These are phyloP conservation scores for Coenobita brevimanus DNA, from an alignment of 1,140 invertebrate genomes.

Conservation along the genomic window DNA sequence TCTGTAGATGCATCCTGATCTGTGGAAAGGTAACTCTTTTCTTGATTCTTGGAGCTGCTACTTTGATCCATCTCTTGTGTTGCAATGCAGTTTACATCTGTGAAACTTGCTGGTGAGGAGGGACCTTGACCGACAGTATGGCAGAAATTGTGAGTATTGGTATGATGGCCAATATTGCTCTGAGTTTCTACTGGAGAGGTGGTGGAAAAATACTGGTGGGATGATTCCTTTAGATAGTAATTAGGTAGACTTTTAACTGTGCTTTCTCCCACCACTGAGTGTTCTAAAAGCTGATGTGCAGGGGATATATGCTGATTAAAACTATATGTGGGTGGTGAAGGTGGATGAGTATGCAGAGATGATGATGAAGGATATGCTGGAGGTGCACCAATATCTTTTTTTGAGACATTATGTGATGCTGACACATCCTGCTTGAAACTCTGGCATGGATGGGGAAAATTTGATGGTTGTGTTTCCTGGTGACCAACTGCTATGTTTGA, in stretches of 20 bases:
- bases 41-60: no score
- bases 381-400: slow-evolving; percentile 20
- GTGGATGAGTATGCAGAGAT: background rate
- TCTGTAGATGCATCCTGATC: background rate
- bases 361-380: slow-evolving; percentile 42
- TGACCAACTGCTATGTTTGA: background rate
- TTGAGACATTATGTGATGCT: background rate
- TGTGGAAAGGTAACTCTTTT: background rate
- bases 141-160: background rate
- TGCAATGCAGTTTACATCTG: background rate
- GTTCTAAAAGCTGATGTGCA: background rate
- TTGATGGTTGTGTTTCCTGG: slow-evolving; percentile 15
- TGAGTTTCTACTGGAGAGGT: background rate
- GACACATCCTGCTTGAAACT: slow-evolving; percentile 13
- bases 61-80: background rate
- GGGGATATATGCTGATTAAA: background rate
- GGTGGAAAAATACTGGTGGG: slow-evolving; percentile 23
- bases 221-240: slow-evolving; percentile 26
- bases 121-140: background rate
- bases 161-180: background rate
- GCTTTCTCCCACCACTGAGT: slow-evolving; percentile 12
- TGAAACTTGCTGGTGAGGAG: background rate
- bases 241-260: slow-evolving; percentile 9
- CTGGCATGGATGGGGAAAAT: slow-evolving; percentile 40
- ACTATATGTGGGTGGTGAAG: slow-evolving; percentile 27